phyloP scores from a whole-genome alignment of 2,888 invertebrate species.

The Bombylius discolor region DNA sequence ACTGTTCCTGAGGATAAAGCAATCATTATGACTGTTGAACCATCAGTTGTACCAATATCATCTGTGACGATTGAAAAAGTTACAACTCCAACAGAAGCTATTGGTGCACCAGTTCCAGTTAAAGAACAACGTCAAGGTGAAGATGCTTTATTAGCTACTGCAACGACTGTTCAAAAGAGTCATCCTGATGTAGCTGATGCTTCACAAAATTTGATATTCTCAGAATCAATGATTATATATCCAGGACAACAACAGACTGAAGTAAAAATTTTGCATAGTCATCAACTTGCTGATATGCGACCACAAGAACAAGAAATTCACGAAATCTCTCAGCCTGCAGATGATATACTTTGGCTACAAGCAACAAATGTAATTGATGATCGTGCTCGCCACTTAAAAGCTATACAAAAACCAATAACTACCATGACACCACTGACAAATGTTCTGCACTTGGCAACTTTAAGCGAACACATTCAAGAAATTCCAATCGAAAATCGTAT shows the following conservation, averaged over 20 bases:
- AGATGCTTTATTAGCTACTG: slow-evolving; percentile 24
- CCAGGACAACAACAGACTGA: background rate
- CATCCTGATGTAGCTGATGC: slow-evolving; percentile 3
- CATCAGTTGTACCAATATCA: slow-evolving; percentile 26
- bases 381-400: slow-evolving; percentile 43
- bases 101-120: slow-evolving; percentile 38
- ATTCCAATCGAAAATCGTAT: slow-evolving; percentile 43
- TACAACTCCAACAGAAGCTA: slow-evolving; percentile 35
- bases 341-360: slow-evolving; percentile 40
- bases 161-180: slow-evolving; percentile 9
- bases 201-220: slow-evolving; percentile 6
- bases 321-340: slow-evolving; percentile 3
- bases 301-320: background rate
- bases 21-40: too few relatives aligned
- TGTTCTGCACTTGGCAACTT: slow-evolving; percentile 47
- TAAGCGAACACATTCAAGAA: slow-evolving; percentile 43
- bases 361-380: slow-evolving; percentile 41
- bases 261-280: background rate
- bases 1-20: too few relatives aligned
- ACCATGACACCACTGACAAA: slow-evolving; percentile 42
- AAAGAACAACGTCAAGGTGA: slow-evolving; percentile 17
- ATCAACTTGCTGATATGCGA: slow-evolving; percentile 4
- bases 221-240: slow-evolving; percentile 7
- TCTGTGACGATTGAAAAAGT: slow-evolving; percentile 43
- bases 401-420: slow-evolving; percentile 35